A percentile compares a stretch with the other conserved stretches of the same genome.
Evolutionary conservation across 2,797 vertebrate species (phyloP).

Genomic region (Mastacembelus armatus): DNA sequence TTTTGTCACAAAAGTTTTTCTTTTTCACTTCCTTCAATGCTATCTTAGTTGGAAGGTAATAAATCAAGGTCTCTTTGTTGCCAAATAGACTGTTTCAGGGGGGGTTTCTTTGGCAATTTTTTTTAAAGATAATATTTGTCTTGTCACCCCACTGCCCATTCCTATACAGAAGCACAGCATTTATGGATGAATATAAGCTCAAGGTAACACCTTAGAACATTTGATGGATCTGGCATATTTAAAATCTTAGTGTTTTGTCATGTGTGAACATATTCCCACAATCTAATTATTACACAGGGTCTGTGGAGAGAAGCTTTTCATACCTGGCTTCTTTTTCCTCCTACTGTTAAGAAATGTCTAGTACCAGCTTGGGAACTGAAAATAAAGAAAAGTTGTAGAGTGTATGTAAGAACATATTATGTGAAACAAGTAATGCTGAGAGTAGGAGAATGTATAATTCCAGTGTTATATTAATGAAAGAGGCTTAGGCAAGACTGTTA

Average conservation of each 20-base stretch:
- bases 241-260: too few species aligned
- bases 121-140: background rate
- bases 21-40: conserved; percentile 1
- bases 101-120: too few species aligned
- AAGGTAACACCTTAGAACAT: too few species aligned
- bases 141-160: background rate
- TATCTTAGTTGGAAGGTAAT: background rate
- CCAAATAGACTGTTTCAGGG: background rate
- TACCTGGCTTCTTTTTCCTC: conserved; percentile 39
- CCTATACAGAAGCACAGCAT: too few species aligned
- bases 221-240: too few species aligned
- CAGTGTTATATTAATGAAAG: conserved; percentile 65
- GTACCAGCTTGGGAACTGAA: conserved; percentile 14
- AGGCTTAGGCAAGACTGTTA: conserved; percentile 48
- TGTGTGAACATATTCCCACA: too few species aligned
- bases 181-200: too few species aligned
- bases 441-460: conserved; percentile 60
- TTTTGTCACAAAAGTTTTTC: background rate
- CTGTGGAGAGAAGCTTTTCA: too few species aligned
- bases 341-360: conserved; percentile 49
- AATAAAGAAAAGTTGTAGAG: conserved; percentile 40
- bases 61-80: too few species aligned
- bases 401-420: conserved; percentile 64
- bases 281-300: too few species aligned
- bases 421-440: conserved; percentile 57